Percentiles rank a stretch among this genome's conserved stretches.
These are phyloP conservation scores for Cyanoderma ruficeps DNA, from an alignment of 2,113 vertebrate genomes.

Conservation along the genomic window DNA sequence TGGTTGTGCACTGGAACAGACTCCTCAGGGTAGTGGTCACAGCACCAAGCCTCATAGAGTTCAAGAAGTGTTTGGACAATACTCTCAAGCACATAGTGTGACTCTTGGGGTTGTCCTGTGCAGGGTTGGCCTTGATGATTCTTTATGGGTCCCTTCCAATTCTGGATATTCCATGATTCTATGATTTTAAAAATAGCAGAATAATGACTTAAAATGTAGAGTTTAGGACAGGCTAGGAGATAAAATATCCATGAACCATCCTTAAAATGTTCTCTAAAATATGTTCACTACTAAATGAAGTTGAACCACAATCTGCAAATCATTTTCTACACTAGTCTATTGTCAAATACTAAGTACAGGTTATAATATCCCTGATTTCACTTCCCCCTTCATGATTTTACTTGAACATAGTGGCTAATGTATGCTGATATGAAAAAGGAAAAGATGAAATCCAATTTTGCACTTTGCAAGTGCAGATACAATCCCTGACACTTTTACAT, in stretches of 20 bases:
- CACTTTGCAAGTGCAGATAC: not conserved
- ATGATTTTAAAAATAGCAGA: not conserved
- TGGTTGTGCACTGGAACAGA: accelerated
- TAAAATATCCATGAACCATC: not conserved
- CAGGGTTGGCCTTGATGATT: not conserved
- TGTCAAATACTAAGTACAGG: not conserved
- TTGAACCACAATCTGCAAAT: not conserved
- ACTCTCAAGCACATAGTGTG: too few relatives aligned
- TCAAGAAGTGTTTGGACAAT: not conserved
- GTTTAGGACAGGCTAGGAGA: not conserved
- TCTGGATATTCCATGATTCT: not conserved
- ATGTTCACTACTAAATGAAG: not conserved
- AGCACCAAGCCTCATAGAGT: not conserved
- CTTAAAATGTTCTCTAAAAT: not conserved
- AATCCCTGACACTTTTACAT: not conserved
- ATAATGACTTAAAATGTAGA: not conserved
- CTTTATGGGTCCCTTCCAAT: not conserved
- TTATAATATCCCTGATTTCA: not conserved
- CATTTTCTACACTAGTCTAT: not conserved
- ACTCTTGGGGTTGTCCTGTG: too few relatives aligned
- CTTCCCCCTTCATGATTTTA: not conserved
- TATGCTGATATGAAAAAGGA: not conserved
- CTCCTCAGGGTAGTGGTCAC: not conserved
- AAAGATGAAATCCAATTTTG: not conserved
- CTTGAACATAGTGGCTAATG: not conserved